Evolutionary conservation across 2,888 invertebrate species (phyloP).

Genomic region (Octonoba sinensis): DNA sequence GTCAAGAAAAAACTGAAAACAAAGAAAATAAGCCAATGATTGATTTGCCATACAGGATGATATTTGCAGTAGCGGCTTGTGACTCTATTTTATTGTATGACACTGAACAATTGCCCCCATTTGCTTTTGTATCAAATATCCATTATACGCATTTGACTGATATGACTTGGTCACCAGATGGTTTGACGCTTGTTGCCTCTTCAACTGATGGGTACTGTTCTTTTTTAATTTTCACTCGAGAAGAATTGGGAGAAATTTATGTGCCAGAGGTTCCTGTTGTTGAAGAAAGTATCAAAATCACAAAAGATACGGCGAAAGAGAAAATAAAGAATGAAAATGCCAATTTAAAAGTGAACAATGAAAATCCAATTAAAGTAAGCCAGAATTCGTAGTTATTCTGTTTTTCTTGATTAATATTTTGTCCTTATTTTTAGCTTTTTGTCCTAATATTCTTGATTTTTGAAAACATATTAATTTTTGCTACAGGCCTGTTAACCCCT

Average conservation of each 20-base stretch:
- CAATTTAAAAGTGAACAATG: too few relatives aligned
- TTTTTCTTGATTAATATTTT: too few relatives aligned
- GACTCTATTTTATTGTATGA: conserved; percentile 87
- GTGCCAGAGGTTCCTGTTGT: conserved; percentile 17
- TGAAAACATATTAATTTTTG: too few relatives aligned
- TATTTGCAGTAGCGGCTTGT: conserved; percentile 92
- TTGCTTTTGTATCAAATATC: conserved; percentile 85
- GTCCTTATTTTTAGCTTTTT: too few relatives aligned
- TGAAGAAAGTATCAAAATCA: neutral
- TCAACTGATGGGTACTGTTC: conserved; percentile 94
- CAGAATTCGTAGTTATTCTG: too few relatives aligned
- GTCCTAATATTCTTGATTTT: too few relatives aligned
- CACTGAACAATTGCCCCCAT: conserved; percentile 84
- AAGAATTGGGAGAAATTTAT: conserved; percentile 78
- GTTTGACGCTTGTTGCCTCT: conserved; percentile 81
- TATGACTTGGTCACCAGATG: conserved; percentile 87
- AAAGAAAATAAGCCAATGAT: conserved; percentile 24
- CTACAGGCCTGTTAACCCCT: too few relatives aligned
- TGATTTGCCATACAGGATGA: conserved; percentile 81
- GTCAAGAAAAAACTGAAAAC: conserved; percentile 24
- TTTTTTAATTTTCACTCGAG: conserved; percentile 81
- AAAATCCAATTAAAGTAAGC: too few relatives aligned
- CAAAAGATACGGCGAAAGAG: too few relatives aligned
- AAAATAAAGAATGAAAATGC: too few relatives aligned
- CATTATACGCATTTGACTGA: conserved; percentile 92